Percentiles rank a stretch among this genome's conserved stretches.
Conservation (phyloP, 64 coral and sea anemone genomes). For the Actinia equina region DNA sequence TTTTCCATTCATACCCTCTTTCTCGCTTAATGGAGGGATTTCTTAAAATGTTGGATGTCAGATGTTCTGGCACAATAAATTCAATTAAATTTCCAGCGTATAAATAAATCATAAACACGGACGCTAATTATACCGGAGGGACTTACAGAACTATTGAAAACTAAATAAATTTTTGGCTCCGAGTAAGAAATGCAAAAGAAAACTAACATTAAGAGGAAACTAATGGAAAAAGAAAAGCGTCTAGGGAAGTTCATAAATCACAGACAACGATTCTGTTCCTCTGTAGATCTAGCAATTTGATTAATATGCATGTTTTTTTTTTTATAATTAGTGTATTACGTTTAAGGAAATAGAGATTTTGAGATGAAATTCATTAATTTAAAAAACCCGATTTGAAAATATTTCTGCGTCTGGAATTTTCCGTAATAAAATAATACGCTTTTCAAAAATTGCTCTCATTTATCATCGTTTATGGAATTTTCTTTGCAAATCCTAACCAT, state of each 20-base stretch:
- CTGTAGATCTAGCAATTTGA: background rate
- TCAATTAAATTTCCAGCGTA: background rate
- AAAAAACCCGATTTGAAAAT: background rate
- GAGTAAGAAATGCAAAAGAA: background rate
- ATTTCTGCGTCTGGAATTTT: background rate
- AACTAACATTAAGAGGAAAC: background rate
- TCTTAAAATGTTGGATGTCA: background rate
- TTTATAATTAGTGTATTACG: slow-evolving; percentile 10
- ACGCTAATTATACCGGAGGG: slow-evolving; percentile 7
- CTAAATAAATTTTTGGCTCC: background rate
- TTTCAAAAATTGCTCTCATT: background rate
- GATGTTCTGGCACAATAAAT: slow-evolving; percentile 9
- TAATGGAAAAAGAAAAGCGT: background rate
- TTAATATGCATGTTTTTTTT: background rate
- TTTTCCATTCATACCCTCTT: background rate
- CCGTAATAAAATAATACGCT: background rate
- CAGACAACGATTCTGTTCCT: background rate
- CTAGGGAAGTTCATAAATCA: background rate
- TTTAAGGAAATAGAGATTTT: slow-evolving; percentile 1
- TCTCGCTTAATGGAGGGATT: background rate
- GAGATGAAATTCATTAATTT: background rate
- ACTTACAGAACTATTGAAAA: background rate
- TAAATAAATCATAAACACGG: slow-evolving; percentile 12
- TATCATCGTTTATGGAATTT: background rate
- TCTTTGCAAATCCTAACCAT: background rate